A percentile compares a stretch with the other conserved stretches of the same genome.
Conservation (phyloP, 2,113 vertebrate species). For the Peromyscus californicus region DNA sequence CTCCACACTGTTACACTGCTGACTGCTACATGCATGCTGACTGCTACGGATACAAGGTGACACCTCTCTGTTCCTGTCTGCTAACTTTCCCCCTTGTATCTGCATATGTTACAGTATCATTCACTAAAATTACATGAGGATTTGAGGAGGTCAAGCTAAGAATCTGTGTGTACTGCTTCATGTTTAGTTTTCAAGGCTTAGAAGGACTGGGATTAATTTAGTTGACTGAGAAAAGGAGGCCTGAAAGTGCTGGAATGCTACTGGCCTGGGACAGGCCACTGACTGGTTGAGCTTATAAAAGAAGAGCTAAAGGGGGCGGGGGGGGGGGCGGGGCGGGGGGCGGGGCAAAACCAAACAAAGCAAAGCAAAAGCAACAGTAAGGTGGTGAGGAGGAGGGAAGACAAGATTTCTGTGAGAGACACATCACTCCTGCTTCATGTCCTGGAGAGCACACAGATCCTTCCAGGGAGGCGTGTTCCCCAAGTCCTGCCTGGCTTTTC, state of each 20-base stretch:
- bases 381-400: background rate
- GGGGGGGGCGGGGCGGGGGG: too few species aligned
- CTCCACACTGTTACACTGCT: background rate
- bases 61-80: background rate
- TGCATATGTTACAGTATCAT: background rate
- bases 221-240: background rate
- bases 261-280: background rate
- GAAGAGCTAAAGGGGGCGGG: background rate
- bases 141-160: conserved; percentile 15
- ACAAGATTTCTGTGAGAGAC: background rate
- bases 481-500: conserved; percentile 62
- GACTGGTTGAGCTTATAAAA: background rate
- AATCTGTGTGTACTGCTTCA: background rate
- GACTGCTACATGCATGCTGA: background rate
- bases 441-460: background rate
- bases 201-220: background rate
- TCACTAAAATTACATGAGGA: background rate
- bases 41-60: background rate
- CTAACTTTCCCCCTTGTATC: background rate
- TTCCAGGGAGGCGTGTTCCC: background rate
- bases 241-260: background rate
- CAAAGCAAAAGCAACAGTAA: background rate
- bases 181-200: background rate
- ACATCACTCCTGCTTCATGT: background rate
- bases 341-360: background rate